phyloP scores from a whole-genome alignment of 2,113 vertebrate species.

The Himantopus leucocephalus region DNA sequence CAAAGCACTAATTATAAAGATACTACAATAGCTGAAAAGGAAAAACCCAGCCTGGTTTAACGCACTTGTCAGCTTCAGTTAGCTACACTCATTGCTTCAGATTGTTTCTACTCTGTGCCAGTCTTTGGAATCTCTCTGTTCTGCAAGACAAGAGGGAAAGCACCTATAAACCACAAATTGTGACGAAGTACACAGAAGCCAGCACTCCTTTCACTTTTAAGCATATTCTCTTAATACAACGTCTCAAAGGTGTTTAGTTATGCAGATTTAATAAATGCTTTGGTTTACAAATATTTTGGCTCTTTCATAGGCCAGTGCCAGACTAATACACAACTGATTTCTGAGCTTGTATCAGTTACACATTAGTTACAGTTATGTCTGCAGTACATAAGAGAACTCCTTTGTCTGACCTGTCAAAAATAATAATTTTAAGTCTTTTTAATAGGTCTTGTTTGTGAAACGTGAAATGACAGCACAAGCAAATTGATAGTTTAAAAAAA shows the following conservation, averaged over 20 bases:
- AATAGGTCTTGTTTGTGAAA: background rate
- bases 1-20: background rate
- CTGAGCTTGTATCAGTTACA: background rate
- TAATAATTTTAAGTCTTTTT: background rate
- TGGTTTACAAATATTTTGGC: background rate
- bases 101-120: background rate
- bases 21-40: background rate
- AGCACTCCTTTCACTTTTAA: background rate
- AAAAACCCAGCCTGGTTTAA: background rate
- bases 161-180: background rate
- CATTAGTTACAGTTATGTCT: background rate
- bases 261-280: background rate
- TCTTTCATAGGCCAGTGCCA: background rate
- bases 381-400: background rate
- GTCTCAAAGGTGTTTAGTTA: background rate
- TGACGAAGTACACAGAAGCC: background rate
- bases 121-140: background rate
- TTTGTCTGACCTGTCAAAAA: background rate
- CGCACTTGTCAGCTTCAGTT: conserved; percentile 2
- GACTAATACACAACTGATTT: background rate
- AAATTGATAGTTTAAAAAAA: background rate
- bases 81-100: background rate
- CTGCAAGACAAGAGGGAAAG: background rate
- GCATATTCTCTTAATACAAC: background rate
- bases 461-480: background rate